phyloP scores from a whole-genome alignment of 2,797 vertebrate species.

The Chloroceryle amazona region DNA sequence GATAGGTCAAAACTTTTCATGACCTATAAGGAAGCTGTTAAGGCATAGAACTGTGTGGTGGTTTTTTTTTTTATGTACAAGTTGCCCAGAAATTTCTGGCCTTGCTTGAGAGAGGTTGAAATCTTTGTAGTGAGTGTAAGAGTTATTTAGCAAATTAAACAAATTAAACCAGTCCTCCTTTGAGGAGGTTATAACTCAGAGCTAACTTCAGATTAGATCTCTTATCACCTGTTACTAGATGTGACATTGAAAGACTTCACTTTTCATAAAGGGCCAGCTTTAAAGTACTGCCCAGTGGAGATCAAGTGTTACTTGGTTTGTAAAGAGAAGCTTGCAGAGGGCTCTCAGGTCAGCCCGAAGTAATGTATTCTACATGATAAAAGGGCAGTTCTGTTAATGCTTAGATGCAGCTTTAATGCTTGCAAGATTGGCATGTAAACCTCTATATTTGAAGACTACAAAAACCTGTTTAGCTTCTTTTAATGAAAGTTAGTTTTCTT shows the following conservation, averaged over 20 bases:
- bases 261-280: not conserved
- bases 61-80: too few relatives aligned
- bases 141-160: not conserved
- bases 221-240: not conserved
- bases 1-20: not conserved
- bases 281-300: not conserved
- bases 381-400: not conserved
- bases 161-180: not conserved
- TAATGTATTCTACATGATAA: not conserved
- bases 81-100: not conserved
- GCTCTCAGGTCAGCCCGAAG: not conserved
- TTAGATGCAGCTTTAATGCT: not conserved
- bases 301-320: not conserved
- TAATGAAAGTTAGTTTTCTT: not conserved
- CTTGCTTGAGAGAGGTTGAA: not conserved
- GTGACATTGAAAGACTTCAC: not conserved
- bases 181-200: not conserved
- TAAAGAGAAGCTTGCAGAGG: not conserved
- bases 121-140: not conserved
- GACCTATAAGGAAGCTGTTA: not conserved
- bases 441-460: not conserved
- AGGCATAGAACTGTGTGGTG: accelerated
- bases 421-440: not conserved
- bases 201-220: not conserved
- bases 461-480: not conserved